These are phyloP conservation scores for Tenthredo distinguenda DNA, from an alignment of 2,888 invertebrate genomes.

Conservation along the genomic window DNA sequence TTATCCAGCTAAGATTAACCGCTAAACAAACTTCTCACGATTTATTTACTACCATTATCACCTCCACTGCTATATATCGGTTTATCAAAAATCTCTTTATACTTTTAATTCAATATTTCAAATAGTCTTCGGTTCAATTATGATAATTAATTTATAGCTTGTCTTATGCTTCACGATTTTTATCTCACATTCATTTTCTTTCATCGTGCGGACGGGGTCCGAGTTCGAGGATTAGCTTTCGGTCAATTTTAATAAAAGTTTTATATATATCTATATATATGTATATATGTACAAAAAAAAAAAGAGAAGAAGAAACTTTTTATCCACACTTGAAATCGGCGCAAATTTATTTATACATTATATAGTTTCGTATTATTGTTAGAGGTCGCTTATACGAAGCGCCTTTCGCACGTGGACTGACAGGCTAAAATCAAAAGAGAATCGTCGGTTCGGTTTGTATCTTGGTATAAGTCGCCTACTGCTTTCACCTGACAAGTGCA, in stretches of 20 bases:
- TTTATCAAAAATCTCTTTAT: background rate
- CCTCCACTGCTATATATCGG: background rate
- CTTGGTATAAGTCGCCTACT: slow-evolving; percentile 61
- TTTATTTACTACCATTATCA: background rate
- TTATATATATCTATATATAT: background rate
- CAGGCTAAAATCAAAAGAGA: slow-evolving; percentile 51
- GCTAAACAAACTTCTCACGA: background rate
- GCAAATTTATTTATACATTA: background rate
- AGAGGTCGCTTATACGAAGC: slow-evolving; percentile 25
- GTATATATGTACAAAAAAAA: background rate
- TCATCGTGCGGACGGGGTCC: slow-evolving; percentile 29
- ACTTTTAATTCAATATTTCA: background rate
- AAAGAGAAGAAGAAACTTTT: background rate
- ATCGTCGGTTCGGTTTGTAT: slow-evolving; percentile 58
- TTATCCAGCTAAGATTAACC: background rate
- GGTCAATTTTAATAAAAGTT: background rate
- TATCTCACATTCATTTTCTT: slow-evolving; percentile 11
- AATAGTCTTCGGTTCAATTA: background rate
- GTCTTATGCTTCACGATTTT: slow-evolving; percentile 37
- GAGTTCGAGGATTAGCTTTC: background rate
- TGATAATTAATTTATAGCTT: slow-evolving; percentile 28
- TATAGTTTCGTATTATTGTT: background rate
- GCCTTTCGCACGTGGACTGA: slow-evolving; percentile 66
- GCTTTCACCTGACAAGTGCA: slow-evolving; percentile 72
- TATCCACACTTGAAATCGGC: background rate